phyloP scores from a whole-genome alignment of 2,113 vertebrate species.

The Ursus arctos region DNA sequence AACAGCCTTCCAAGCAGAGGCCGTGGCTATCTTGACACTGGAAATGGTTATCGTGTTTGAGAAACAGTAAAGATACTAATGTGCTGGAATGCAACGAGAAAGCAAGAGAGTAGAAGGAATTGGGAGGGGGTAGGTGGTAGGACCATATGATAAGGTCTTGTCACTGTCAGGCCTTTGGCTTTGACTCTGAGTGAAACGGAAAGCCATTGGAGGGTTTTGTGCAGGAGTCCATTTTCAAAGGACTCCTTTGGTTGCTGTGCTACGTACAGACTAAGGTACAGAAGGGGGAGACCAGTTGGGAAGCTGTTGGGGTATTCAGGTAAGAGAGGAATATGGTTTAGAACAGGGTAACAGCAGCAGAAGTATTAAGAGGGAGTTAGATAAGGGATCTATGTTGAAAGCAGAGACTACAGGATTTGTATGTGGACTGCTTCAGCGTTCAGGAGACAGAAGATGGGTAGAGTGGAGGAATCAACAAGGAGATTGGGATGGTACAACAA shows the following conservation, averaged over 20 bases:
- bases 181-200: constrained; percentile 1
- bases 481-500: background rate
- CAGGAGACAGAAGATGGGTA: background rate
- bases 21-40: background rate
- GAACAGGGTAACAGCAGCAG: background rate
- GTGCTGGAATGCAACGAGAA: background rate
- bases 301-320: background rate
- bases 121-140: background rate
- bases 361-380: background rate
- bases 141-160: background rate
- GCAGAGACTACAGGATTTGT: background rate
- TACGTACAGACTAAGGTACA: background rate
- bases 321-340: background rate
- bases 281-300: background rate
- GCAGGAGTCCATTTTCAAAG: background rate
- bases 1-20: constrained; percentile 45
- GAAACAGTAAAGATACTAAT: background rate
- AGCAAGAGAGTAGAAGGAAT: background rate
- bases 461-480: background rate
- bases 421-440: background rate
- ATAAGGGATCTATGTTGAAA: constrained; percentile 20
- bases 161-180: background rate
- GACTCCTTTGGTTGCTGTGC: background rate
- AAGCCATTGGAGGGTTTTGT: background rate
- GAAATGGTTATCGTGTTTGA: constrained; percentile 9